Conservation (phyloP, 2,888 invertebrate species). For the Rambutsinella grinnellia region DNA sequence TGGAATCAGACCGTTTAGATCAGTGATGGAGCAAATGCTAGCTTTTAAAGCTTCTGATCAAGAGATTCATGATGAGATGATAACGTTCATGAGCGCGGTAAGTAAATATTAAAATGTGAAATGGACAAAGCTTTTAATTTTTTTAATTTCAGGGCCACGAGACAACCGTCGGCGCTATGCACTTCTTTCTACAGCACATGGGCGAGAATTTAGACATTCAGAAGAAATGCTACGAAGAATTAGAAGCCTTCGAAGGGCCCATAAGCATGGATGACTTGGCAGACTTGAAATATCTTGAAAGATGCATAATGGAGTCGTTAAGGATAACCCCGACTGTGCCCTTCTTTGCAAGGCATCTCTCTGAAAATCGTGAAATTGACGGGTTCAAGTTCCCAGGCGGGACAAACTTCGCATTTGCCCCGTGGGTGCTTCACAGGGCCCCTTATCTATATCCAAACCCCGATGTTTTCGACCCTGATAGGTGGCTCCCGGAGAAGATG, state of each 20-base stretch:
- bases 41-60: not conserved
- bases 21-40: conserved; percentile 4
- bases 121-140: not conserved
- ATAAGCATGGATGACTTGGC: not conserved
- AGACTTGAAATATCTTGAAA: not conserved
- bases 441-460: not conserved
- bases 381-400: not conserved
- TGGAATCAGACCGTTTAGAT: not conserved
- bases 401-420: not conserved
- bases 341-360: not conserved
- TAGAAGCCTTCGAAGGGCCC: too few species aligned
- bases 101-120: not conserved
- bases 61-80: conserved; percentile 10
- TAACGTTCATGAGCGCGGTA: conserved; percentile 10
- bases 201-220: too few species aligned
- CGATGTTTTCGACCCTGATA: conserved; percentile 2
- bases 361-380: not conserved
- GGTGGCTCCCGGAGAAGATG: not conserved
- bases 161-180: not conserved
- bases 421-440: not conserved
- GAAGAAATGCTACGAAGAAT: not conserved
- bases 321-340: not conserved
- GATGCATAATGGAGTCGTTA: not conserved
- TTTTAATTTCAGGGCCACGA: conserved; percentile 15
- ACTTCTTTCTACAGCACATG: too few species aligned